Conservation (phyloP, 2,113 vertebrate species). For the Chloropsis cyanopogon region DNA sequence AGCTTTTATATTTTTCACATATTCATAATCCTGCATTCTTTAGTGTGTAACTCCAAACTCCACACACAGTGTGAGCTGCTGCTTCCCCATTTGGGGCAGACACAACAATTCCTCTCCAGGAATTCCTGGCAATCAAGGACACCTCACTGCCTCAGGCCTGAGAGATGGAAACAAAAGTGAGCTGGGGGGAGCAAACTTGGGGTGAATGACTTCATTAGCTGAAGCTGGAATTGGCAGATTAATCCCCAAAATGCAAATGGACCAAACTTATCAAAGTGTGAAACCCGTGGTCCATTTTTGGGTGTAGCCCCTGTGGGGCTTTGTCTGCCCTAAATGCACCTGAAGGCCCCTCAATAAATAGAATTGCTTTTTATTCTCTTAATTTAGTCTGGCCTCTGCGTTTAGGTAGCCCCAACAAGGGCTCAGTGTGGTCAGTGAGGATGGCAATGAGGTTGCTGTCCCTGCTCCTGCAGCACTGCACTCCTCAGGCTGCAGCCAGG, state of each 20-base stretch:
- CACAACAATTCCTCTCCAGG: neutral
- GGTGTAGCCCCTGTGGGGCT: neutral
- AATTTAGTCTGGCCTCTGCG: neutral
- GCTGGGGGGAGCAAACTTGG: neutral
- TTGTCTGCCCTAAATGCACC: neutral
- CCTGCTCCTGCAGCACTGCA: neutral
- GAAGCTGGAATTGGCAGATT: neutral
- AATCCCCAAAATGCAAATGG: neutral
- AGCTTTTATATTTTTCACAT: accelerated
- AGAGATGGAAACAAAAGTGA: neutral
- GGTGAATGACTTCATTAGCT: neutral
- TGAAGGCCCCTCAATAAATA: neutral
- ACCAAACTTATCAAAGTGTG: neutral
- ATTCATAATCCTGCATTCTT: neutral
- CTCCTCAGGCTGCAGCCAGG: neutral
- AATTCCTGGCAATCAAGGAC: neutral
- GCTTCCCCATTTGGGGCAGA: neutral
- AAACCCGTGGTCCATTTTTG: neutral
- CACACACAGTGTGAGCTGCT: neutral
- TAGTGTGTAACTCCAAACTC: accelerated
- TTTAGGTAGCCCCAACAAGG: no score
- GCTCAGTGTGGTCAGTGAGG: no score
- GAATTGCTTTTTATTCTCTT: neutral
- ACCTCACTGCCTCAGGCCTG: neutral
- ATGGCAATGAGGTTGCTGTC: neutral